phyloP scores from a whole-genome alignment of 2,113 vertebrate genomes.

The Dermatemys mawii region DNA sequence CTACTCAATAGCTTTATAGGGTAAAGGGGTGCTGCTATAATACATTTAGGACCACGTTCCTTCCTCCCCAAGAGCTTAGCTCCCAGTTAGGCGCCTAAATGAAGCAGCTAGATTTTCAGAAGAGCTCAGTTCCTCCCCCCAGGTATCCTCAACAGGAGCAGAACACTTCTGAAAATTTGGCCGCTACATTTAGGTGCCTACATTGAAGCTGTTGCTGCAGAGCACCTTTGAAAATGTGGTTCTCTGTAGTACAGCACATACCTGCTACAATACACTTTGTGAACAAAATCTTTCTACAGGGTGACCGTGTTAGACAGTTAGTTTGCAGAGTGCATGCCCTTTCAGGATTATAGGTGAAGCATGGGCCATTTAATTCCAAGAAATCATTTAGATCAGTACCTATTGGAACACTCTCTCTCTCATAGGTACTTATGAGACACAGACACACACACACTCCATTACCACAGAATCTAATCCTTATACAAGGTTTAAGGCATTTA shows the following conservation, averaged over 20 bases:
- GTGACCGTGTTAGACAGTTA: not conserved
- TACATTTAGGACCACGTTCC: not conserved
- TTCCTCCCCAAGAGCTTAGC: not conserved
- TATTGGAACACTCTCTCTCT: not conserved
- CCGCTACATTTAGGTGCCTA: slow-evolving; percentile 2
- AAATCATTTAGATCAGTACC: not conserved
- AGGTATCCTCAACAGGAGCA: slow-evolving; percentile 16
- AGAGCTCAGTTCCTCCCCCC: not conserved
- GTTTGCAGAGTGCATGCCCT: not conserved
- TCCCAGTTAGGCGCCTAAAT: not conserved
- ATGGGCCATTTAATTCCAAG: not conserved
- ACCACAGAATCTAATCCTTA: not conserved
- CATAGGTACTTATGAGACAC: not conserved
- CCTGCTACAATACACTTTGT: not conserved
- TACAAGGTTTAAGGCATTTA: not conserved
- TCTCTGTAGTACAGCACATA: not conserved
- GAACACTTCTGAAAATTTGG: slow-evolving; percentile 40
- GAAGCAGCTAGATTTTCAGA: not conserved
- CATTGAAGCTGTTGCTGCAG: not conserved
- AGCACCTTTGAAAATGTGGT: not conserved
- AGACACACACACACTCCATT: not conserved
- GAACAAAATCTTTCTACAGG: not conserved
- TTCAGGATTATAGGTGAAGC: slow-evolving; percentile 9
- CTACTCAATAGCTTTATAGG: not conserved
- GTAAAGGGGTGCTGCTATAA: not conserved